Evolutionary conservation across 2,797 vertebrate species (phyloP).

Genomic region (Sphenodon punctatus): DNA sequence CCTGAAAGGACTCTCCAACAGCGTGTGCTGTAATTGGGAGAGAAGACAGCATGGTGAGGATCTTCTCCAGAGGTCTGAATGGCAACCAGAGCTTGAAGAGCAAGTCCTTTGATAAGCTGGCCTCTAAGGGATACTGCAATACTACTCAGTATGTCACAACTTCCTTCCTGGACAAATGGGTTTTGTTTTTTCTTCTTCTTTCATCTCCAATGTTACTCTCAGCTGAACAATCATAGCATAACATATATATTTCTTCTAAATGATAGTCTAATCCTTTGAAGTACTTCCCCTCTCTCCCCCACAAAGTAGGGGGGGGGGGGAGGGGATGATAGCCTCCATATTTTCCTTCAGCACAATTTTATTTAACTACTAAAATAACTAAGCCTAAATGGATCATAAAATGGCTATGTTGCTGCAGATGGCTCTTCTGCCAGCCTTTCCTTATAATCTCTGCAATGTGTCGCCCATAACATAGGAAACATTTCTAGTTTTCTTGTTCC

Average conservation of each 20-base stretch:
- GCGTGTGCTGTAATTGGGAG: too few species aligned
- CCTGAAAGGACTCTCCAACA: too few species aligned
- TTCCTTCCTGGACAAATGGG: not conserved
- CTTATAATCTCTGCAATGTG: not conserved
- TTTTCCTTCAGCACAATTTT: not conserved
- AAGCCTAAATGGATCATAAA: constrained; percentile 21
- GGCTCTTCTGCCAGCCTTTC: constrained; percentile 12
- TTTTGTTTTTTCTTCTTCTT: not conserved
- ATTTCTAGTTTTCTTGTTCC: not conserved
- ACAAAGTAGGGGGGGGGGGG: too few species aligned
- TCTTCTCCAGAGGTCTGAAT: too few species aligned
- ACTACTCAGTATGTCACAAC: not conserved
- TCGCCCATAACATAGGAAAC: constrained; percentile 28
- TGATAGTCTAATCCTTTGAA: not conserved
- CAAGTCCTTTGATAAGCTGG: too few species aligned
- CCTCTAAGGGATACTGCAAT: too few species aligned
- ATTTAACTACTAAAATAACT: constrained; percentile 27
- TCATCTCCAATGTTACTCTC: not conserved
- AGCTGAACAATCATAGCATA: constrained; percentile 8
- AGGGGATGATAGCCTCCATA: not conserved
- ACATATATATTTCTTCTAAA: not conserved
- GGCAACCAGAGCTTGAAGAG: too few species aligned
- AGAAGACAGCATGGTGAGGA: too few species aligned
- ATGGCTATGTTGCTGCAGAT: not conserved
- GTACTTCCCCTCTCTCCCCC: not conserved